Evolutionary conservation across 2,797 vertebrate species (phyloP).

Genomic region (Limnodromus scolopaceus): DNA sequence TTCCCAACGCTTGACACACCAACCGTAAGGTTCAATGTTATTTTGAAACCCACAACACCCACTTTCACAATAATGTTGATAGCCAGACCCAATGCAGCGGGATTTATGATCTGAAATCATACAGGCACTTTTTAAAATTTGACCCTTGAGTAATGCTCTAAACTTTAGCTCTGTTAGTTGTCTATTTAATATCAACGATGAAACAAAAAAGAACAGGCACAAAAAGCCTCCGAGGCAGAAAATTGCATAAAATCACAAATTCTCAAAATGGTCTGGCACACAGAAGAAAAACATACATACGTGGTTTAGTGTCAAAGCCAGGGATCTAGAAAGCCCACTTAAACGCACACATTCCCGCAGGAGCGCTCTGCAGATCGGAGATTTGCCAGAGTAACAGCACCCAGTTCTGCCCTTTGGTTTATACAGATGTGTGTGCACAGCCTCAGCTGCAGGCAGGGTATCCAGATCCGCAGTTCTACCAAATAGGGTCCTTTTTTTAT

Average conservation of each 20-base stretch:
- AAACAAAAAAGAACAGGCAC: constrained; percentile 35
- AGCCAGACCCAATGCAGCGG: not conserved
- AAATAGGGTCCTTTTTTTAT: constrained; percentile 1
- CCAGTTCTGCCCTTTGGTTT: constrained; percentile 17
- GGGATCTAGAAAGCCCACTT: constrained; percentile 2
- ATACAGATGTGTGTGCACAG: not conserved
- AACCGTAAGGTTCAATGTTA: not conserved
- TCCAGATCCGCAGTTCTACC: constrained; percentile 21
- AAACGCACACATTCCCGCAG: rapidly evolving
- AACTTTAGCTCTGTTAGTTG: constrained; percentile 19
- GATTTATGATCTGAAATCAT: not conserved
- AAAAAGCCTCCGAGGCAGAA: constrained; percentile 11
- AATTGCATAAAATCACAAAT: constrained; percentile 33
- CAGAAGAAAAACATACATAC: not conserved
- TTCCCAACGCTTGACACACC: not conserved
- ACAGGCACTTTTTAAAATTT: not conserved
- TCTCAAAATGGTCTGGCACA: constrained; percentile 42
- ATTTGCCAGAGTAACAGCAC: constrained; percentile 24
- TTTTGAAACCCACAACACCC: not conserved
- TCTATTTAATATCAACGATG: constrained; percentile 1
- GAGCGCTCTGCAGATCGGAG: not conserved
- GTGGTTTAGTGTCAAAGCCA: constrained; percentile 24
- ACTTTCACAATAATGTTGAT: not conserved
- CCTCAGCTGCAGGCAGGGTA: not conserved
- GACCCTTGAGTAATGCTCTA: constrained; percentile 1